These are phyloP conservation scores for Aphis gossypii DNA, from an alignment of 1,140 invertebrate genomes.

Conservation along the genomic window DNA sequence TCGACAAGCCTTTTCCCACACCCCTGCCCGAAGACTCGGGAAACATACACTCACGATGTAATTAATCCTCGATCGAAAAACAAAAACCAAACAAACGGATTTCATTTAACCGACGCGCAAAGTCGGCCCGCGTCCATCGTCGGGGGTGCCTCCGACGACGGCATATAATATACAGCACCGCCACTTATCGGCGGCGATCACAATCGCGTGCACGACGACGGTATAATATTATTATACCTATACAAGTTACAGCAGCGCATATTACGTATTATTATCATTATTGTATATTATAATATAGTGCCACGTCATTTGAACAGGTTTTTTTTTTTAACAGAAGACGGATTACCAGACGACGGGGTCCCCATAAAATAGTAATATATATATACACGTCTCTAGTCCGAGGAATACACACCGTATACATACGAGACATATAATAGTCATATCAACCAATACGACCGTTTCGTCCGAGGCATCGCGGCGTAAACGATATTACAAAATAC, in stretches of 20 bases:
- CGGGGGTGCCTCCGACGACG: not conserved
- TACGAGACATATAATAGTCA: not conserved
- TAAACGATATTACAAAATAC: not conserved
- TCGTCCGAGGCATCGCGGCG: not conserved
- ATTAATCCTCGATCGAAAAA: not conserved
- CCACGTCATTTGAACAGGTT: constrained; percentile 9
- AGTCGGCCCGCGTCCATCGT: not conserved
- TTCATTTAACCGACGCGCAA: not conserved
- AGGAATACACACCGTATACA: not conserved
- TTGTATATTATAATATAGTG: constrained; percentile 11
- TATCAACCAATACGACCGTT: not conserved
- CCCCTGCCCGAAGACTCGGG: too few relatives aligned
- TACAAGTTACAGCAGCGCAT: not conserved
- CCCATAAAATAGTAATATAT: not conserved
- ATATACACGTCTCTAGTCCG: too few relatives aligned
- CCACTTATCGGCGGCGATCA: not conserved
- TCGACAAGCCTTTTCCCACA: too few relatives aligned
- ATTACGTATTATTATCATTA: not conserved
- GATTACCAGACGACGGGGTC: constrained; percentile 6
- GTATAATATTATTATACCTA: not conserved
- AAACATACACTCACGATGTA: too few relatives aligned
- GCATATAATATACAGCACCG: not conserved
- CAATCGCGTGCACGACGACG: constrained; percentile 24
- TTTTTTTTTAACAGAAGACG: constrained; percentile 25
- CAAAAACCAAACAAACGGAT: not conserved